Percentiles rank a stretch among this genome's conserved stretches.
phyloP scores from a whole-genome alignment of 2,797 vertebrate species.

The Mus spretus region DNA sequence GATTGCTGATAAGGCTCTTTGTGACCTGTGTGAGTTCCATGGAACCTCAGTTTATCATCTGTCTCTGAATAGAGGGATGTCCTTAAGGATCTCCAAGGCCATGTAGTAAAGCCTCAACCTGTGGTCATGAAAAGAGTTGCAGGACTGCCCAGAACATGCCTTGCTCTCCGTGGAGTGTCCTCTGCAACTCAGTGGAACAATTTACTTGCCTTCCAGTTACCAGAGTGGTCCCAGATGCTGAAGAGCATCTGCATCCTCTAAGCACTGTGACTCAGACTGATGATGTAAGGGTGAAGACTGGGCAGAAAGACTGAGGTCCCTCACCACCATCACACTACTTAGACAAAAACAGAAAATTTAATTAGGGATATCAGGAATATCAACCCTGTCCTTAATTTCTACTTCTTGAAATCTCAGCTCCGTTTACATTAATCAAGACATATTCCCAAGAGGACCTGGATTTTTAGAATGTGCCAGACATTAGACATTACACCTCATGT shows the following conservation, averaged over 20 bases:
- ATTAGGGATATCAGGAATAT: not conserved
- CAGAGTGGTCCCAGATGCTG: not conserved
- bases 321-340: not conserved
- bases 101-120: slow-evolving; percentile 65
- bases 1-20: slow-evolving; percentile 58
- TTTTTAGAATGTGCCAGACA: not conserved
- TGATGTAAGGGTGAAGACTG: not conserved
- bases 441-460: not conserved
- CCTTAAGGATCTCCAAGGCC: slow-evolving; percentile 70
- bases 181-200: not conserved
- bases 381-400: not conserved
- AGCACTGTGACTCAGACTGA: not conserved
- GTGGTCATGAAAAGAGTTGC: slow-evolving; percentile 68
- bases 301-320: not conserved
- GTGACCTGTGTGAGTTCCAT: slow-evolving; percentile 74
- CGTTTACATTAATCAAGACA: not conserved
- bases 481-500: not conserved
- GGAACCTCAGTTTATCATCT: slow-evolving; percentile 66
- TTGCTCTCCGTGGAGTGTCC: not conserved
- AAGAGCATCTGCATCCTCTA: not conserved
- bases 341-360: not conserved
- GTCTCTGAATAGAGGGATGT: slow-evolving; percentile 78
- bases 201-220: not conserved
- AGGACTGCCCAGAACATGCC: slow-evolving; percentile 58
- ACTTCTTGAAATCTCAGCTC: not conserved